phyloP scores from a whole-genome alignment of 2,113 vertebrate genomes.

The Perca fluviatilis region DNA sequence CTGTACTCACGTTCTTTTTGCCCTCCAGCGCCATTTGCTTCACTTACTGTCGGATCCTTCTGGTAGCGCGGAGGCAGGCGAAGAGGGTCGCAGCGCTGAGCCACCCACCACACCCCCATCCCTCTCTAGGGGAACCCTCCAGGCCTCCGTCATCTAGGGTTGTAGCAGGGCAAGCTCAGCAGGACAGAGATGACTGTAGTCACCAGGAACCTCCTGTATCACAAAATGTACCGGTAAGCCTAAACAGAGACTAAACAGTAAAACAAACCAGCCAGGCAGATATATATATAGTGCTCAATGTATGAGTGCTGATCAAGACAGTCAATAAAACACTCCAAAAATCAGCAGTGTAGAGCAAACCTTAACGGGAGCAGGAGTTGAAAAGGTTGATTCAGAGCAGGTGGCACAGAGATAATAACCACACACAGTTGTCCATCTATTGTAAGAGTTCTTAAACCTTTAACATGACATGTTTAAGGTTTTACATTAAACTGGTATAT shows the following conservation, averaged over 20 bases:
- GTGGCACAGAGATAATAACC: constrained; percentile 4
- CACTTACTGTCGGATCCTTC: constrained; percentile 96
- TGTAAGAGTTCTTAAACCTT: not conserved
- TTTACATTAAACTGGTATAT: not conserved
- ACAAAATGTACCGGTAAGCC: constrained; percentile 79
- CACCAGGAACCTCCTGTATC: constrained; percentile 75
- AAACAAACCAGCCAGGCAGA: not conserved
- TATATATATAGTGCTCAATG: no score
- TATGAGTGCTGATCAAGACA: no score
- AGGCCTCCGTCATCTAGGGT: constrained; percentile 75
- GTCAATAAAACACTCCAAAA: no score
- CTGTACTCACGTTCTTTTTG: constrained; percentile 95
- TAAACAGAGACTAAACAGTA: not conserved
- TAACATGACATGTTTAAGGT: constrained; percentile 6
- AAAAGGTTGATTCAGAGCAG: constrained; percentile 23
- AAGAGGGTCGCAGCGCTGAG: constrained; percentile 92
- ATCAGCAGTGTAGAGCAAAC: not conserved
- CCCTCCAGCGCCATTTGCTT: constrained; percentile 95
- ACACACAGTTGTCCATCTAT: constrained; percentile 1
- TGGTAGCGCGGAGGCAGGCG: constrained; percentile 91
- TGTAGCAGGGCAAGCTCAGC: constrained; percentile 57
- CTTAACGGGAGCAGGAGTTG: not conserved
- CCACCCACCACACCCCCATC: constrained; percentile 82
- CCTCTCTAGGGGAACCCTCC: constrained; percentile 84
- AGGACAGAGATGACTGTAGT: constrained; percentile 78